Evolutionary conservation across 1,140 invertebrate genomes (phyloP).

Genomic region (Drosophila aff.): DNA sequence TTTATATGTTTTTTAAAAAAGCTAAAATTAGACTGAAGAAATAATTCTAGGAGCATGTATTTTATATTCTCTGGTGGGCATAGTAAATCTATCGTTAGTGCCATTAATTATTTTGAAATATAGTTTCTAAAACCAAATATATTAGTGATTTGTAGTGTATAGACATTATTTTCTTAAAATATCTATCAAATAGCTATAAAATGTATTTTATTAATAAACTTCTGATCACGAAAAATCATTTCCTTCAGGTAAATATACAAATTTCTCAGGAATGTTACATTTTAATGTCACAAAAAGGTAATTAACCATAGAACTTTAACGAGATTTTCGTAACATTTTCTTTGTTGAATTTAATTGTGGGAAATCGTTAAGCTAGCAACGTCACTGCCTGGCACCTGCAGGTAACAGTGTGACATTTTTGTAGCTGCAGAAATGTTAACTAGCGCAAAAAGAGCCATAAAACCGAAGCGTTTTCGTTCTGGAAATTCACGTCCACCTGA

Average conservation of each 20-base stretch:
- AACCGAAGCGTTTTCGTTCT: conserved; percentile 53
- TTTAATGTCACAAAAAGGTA: neutral
- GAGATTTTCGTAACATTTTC: conserved; percentile 4
- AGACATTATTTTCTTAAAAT: neutral
- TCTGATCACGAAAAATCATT: no score
- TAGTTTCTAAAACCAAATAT: no score
- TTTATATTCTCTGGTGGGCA: no score
- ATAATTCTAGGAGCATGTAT: no score
- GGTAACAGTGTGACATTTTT: conserved; percentile 48
- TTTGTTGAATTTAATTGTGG: conserved; percentile 2
- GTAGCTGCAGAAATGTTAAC: conserved; percentile 62
- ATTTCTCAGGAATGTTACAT: neutral
- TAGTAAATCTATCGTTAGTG: neutral
- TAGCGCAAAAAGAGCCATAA: conserved; percentile 44
- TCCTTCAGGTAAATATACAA: neutral
- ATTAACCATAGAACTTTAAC: neutral
- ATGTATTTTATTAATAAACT: neutral
- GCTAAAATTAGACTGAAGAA: neutral
- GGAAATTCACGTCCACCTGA: conserved; percentile 50
- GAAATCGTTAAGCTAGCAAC: conserved; percentile 16
- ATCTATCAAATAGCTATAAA: neutral
- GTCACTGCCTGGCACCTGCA: conserved; percentile 59
- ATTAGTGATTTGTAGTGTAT: no score
- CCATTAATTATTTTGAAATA: no score
- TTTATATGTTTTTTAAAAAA: neutral